phyloP scores from a whole-genome alignment of 2,797 vertebrate genomes.

The Coccyzus lansbergi region DNA sequence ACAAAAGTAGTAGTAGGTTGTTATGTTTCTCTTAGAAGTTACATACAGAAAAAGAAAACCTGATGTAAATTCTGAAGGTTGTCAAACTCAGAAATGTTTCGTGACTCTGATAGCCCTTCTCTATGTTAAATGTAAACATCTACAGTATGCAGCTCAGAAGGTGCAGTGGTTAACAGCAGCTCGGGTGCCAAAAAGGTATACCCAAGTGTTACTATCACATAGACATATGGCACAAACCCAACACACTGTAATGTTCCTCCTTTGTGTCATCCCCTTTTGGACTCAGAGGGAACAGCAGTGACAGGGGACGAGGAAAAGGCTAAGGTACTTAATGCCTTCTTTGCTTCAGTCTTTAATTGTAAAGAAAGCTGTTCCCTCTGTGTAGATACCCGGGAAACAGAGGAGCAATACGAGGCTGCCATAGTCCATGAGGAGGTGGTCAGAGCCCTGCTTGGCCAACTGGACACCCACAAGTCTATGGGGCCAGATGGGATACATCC shows the following conservation, averaged over 20 bases:
- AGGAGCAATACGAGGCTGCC: too few relatives aligned
- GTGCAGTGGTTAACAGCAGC: neutral
- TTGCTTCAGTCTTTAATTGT: too few relatives aligned
- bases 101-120: neutral
- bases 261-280: rapidly evolving
- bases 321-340: too few relatives aligned
- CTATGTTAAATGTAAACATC: neutral
- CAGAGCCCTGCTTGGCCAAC: too few relatives aligned
- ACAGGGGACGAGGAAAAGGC: too few relatives aligned
- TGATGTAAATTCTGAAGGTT: neutral
- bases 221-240: neutral
- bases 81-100: neutral
- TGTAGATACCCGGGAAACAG: too few relatives aligned
- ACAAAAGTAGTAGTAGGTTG: neutral
- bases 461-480: too few relatives aligned
- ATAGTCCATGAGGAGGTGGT: too few relatives aligned
- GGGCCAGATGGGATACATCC: too few relatives aligned
- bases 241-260: neutral
- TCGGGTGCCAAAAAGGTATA: neutral
- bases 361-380: too few relatives aligned
- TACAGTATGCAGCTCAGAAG: neutral
- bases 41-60: neutral
- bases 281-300: too few relatives aligned
- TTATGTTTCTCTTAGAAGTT: slow-evolving; percentile 4
- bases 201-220: rapidly evolving